A percentile compares a stretch with the other conserved stretches of the same genome.
Conservation (phyloP, 2,113 vertebrate species). For the Nibea albiflora region DNA sequence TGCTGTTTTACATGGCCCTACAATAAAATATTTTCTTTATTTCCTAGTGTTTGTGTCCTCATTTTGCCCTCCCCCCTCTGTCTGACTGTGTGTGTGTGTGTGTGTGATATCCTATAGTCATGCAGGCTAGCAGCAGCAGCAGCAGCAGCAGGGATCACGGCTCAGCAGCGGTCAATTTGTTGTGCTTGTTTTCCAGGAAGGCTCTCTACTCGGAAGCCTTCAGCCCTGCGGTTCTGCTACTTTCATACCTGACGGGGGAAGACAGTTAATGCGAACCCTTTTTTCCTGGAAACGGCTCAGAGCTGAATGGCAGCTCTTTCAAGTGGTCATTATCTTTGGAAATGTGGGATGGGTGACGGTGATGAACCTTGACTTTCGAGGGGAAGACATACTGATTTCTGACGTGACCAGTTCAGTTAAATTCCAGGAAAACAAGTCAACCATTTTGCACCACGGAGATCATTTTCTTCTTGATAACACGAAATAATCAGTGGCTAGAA, state of each 20-base stretch:
- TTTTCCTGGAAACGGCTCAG: constrained; percentile 58
- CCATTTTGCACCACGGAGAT: background rate
- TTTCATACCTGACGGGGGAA: constrained; percentile 50
- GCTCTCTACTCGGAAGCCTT: constrained; percentile 70
- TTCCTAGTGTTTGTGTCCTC: constrained; percentile 12
- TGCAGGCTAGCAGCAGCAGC: constrained; percentile 24
- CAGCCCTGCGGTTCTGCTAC: constrained; percentile 63
- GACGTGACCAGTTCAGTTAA: background rate
- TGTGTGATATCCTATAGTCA: constrained; percentile 17
- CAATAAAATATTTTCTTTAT: constrained; percentile 73
- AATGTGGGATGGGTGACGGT: constrained; percentile 13
- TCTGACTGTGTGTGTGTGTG: background rate
- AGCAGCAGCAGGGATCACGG: constrained; percentile 54
- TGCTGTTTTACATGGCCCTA: constrained; percentile 61
- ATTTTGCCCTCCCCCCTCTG: background rate
- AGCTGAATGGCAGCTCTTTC: constrained; percentile 49
- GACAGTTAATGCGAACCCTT: constrained; percentile 17
- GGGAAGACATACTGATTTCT: constrained; percentile 20
- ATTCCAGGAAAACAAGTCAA: constrained; percentile 25
- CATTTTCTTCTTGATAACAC: background rate
- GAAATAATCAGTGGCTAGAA: background rate
- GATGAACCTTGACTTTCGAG: constrained; percentile 24
- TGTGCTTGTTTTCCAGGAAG: constrained; percentile 78
- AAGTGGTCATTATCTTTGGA: constrained; percentile 51
- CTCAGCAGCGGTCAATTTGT: constrained; percentile 62